Percentiles rank a stretch among this genome's conserved stretches.
Evolutionary conservation across 1,140 invertebrate species (phyloP).

Genomic region (Diuraphis noxia): DNA sequence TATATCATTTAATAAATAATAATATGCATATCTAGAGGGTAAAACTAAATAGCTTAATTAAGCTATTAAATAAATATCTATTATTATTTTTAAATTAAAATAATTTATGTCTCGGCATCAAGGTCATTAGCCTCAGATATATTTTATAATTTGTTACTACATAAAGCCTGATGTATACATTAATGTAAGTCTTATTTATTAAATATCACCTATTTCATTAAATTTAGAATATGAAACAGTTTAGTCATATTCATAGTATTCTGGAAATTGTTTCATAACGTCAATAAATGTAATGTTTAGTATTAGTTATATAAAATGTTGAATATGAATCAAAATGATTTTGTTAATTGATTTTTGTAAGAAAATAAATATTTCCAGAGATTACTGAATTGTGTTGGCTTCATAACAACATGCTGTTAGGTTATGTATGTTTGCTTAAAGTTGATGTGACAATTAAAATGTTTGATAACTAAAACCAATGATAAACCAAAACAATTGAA

Average conservation of each 20-base stretch:
- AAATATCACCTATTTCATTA: not conserved
- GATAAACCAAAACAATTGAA: not conserved
- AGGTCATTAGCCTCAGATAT: not conserved
- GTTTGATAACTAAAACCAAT: not conserved
- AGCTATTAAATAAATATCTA: not conserved
- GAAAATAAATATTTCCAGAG: no score
- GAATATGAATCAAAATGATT: not conserved
- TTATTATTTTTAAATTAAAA: slow-evolving; percentile 3
- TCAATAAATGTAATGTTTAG: not conserved
- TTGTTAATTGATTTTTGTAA: not conserved
- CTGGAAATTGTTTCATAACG: not conserved
- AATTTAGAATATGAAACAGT: not conserved
- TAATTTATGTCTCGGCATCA: not conserved
- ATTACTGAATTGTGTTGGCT: not conserved
- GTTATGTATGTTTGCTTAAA: not conserved
- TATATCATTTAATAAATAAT: not conserved
- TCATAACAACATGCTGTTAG: not conserved
- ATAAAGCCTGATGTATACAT: not conserved
- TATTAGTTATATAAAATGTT: not conserved
- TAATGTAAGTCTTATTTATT: not conserved
- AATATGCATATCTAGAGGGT: not conserved
- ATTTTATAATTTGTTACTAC: not conserved
- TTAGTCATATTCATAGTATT: not conserved
- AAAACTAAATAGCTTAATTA: not conserved
- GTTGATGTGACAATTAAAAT: not conserved